These are phyloP conservation scores for Mycetomoellerius zeteki DNA, from an alignment of 1,140 invertebrate genomes.

Conservation along the genomic window DNA sequence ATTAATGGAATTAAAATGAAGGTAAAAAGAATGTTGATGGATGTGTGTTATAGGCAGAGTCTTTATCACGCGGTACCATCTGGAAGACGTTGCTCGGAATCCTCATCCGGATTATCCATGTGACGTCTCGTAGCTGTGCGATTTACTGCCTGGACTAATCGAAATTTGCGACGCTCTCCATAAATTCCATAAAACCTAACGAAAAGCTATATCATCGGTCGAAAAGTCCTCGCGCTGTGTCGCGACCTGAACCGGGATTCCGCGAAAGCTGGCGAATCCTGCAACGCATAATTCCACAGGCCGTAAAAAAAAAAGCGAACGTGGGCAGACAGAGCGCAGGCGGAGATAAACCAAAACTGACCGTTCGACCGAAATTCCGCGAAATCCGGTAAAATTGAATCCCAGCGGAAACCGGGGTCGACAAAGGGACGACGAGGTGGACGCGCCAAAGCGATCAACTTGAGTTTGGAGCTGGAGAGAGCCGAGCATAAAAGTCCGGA, in stretches of 20 bases:
- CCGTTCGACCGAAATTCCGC: conserved; percentile 78
- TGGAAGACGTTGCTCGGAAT: conserved; percentile 30
- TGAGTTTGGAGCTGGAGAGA: conserved; percentile 9
- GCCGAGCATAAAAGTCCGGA: conserved; percentile 44
- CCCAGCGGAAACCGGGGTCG: conserved; percentile 40
- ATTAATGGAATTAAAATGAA: conserved; percentile 10
- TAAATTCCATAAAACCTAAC: conserved; percentile 56
- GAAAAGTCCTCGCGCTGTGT: background rate
- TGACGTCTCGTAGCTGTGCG: conserved; percentile 45
- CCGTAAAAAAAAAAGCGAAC: conserved; percentile 50
- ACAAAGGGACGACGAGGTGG: conserved; percentile 46
- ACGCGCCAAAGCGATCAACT: conserved; percentile 60
- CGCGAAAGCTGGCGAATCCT: conserved; percentile 70
- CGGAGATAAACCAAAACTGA: conserved; percentile 78
- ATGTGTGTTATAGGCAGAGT: background rate
- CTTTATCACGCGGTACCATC: conserved; percentile 30
- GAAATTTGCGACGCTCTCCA: conserved; percentile 52
- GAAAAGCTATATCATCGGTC: conserved; percentile 53
- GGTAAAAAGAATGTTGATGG: background rate
- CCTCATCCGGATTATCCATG: conserved; percentile 53
- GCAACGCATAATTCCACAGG: conserved; percentile 71
- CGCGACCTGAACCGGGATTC: conserved; percentile 52
- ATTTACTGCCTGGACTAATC: conserved; percentile 44
- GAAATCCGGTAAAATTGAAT: conserved; percentile 83
- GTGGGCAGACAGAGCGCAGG: conserved; percentile 37